Evolutionary conservation across 2,888 invertebrate genomes (phyloP).

Genomic region (Caenorhabditis japonica): DNA sequence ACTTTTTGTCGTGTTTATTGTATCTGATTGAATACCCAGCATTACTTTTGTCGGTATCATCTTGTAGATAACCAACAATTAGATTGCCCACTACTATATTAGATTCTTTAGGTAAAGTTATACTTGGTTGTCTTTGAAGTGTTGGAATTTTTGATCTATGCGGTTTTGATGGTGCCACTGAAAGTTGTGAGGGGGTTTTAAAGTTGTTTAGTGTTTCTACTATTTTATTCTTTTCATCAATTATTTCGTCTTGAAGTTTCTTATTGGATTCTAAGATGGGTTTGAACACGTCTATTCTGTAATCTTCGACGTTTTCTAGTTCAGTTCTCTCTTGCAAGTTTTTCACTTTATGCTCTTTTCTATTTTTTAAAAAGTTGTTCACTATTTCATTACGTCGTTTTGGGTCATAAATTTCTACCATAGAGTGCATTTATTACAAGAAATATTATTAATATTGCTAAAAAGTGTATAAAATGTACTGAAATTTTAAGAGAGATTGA

Average conservation of each 20-base stretch:
- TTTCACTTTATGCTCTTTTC: slow-evolving; percentile 58
- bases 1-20: too few relatives aligned
- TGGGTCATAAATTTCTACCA: slow-evolving; percentile 56
- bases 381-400: too few relatives aligned
- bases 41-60: slow-evolving; percentile 59
- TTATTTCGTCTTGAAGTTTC: too few relatives aligned
- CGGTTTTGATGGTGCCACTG: slow-evolving; percentile 3
- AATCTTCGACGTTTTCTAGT: slow-evolving; percentile 58
- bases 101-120: slow-evolving; percentile 26
- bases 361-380: slow-evolving; percentile 49
- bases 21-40: too few relatives aligned
- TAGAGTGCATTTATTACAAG: slow-evolving; percentile 15
- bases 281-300: too few relatives aligned
- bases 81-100: slow-evolving; percentile 43
- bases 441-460: slow-evolving; percentile 26
- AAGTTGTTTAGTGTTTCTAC: slow-evolving; percentile 55
- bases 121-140: slow-evolving; percentile 19
- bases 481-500: slow-evolving; percentile 29
- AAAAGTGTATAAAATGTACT: slow-evolving; percentile 36
- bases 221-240: slow-evolving; percentile 65
- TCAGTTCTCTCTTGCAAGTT: slow-evolving; percentile 50
- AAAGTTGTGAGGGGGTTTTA: too few relatives aligned
- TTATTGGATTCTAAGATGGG: too few relatives aligned
- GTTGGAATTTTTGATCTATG: slow-evolving; percentile 18
- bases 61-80: slow-evolving; percentile 61